A percentile compares a stretch with the other conserved stretches of the same genome.
Conservation (phyloP, 2,888 invertebrate genomes). For the Nymphalis c-album region DNA sequence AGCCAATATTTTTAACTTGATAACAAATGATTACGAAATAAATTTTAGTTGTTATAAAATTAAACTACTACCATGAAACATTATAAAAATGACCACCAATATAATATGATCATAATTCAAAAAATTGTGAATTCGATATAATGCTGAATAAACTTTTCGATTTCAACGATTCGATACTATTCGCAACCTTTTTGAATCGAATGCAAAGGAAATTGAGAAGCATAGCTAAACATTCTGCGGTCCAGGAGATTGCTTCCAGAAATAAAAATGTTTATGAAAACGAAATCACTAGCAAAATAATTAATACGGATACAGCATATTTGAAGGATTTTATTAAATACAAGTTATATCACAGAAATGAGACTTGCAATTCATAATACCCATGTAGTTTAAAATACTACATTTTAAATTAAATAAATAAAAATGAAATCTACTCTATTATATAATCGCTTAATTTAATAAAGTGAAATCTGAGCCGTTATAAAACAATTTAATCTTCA, state of each 20-base stretch:
- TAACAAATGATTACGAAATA: too few species aligned
- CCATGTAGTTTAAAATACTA: too few species aligned
- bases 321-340: background rate
- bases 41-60: too few species aligned
- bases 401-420: too few species aligned
- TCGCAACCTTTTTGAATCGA: background rate
- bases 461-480: too few species aligned
- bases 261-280: background rate
- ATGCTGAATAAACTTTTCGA: conserved; percentile 1
- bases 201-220: conserved; percentile 7
- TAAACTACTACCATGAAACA: too few species aligned
- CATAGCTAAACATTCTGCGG: conserved; percentile 2
- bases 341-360: background rate
- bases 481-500: too few species aligned
- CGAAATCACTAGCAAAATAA: background rate
- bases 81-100: too few species aligned
- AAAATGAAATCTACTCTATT: too few species aligned
- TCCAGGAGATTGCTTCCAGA: background rate
- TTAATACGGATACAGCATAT: background rate
- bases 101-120: too few species aligned
- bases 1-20: too few species aligned
- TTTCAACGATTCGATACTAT: background rate
- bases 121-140: background rate
- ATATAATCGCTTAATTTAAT: too few species aligned
- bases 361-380: background rate